phyloP scores from a whole-genome alignment of 2,888 invertebrate species.

The Neoitamus cyanurus region DNA sequence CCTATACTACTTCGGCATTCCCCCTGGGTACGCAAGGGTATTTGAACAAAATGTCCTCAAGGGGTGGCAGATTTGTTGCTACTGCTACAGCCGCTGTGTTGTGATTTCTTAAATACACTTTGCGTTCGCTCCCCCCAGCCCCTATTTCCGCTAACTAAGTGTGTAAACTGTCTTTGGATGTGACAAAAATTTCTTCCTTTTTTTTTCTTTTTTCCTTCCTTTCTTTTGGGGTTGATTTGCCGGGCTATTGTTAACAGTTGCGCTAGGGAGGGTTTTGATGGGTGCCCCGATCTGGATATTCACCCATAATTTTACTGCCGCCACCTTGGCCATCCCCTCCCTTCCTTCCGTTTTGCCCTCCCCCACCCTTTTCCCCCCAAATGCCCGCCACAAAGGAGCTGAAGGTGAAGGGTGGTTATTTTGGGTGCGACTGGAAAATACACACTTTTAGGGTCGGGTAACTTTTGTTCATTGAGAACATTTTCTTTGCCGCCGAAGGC shows the following conservation, averaged over 20 bases:
- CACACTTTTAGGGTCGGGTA: not conserved
- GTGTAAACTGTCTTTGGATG: conserved; percentile 46
- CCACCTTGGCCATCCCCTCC: not conserved
- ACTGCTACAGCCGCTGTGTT: conserved; percentile 23
- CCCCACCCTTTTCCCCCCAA: not conserved
- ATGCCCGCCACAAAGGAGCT: not conserved
- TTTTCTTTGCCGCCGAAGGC: conserved; percentile 19
- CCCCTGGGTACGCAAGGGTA: conserved; percentile 7
- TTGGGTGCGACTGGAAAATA: not conserved
- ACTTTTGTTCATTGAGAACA: conserved; percentile 35
- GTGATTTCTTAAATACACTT: conserved; percentile 47
- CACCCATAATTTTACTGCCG: conserved; percentile 13
- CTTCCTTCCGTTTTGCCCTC: not conserved
- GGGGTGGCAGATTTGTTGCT: conserved; percentile 30
- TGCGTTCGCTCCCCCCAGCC: not conserved
- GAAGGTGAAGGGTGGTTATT: not conserved
- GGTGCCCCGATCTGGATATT: not conserved
- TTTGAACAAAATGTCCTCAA: conserved; percentile 31
- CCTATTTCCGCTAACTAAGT: conserved; percentile 42
- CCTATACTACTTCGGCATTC: not conserved
- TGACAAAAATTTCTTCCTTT: conserved; percentile 43
- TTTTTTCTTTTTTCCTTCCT: not conserved
- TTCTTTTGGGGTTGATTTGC: conserved; percentile 36
- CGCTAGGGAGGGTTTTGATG: not conserved
- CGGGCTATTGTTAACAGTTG: conserved; percentile 28